phyloP scores from a whole-genome alignment of 2,888 invertebrate genomes.

The Drosophila ochracea region DNA sequence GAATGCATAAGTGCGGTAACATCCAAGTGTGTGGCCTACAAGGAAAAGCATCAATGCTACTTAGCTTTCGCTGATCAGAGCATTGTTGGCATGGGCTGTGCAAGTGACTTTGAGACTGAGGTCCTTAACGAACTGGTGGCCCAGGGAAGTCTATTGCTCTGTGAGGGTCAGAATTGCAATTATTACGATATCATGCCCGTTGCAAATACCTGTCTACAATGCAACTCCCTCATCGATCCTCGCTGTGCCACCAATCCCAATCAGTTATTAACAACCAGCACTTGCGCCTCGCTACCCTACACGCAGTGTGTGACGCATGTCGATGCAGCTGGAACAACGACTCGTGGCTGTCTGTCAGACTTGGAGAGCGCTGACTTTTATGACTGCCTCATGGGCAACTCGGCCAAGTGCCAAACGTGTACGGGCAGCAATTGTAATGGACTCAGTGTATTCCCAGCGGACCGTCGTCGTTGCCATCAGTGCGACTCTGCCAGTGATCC shows the following conservation, averaged over 20 bases:
- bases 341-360: slow-evolving; percentile 75
- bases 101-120: slow-evolving; percentile 75
- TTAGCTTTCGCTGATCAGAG: slow-evolving; percentile 58
- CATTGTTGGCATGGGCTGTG: slow-evolving; percentile 79
- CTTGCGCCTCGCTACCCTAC: slow-evolving; percentile 75
- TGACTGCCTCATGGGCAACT: slow-evolving; percentile 64
- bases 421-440: slow-evolving; percentile 73
- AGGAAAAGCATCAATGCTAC: slow-evolving; percentile 77
- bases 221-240: slow-evolving; percentile 70
- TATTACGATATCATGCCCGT: slow-evolving; percentile 35
- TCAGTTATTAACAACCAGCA: slow-evolving; percentile 48
- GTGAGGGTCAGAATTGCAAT: slow-evolving; percentile 78
- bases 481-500: slow-evolving; percentile 70
- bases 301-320: slow-evolving; percentile 78
- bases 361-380: slow-evolving; percentile 65
- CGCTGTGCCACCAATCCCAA: slow-evolving; percentile 82
- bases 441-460: slow-evolving; percentile 67
- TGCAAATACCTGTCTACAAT: slow-evolving; percentile 69
- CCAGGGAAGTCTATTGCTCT: slow-evolving; percentile 70
- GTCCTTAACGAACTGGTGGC: slow-evolving; percentile 65
- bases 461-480: slow-evolving; percentile 77
- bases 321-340: slow-evolving; percentile 69
- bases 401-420: slow-evolving; percentile 72
- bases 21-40: slow-evolving; percentile 67
- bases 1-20: slow-evolving; percentile 53